Conservation (phyloP, 2,113 vertebrate genomes). For the Otolemur garnettii region DNA sequence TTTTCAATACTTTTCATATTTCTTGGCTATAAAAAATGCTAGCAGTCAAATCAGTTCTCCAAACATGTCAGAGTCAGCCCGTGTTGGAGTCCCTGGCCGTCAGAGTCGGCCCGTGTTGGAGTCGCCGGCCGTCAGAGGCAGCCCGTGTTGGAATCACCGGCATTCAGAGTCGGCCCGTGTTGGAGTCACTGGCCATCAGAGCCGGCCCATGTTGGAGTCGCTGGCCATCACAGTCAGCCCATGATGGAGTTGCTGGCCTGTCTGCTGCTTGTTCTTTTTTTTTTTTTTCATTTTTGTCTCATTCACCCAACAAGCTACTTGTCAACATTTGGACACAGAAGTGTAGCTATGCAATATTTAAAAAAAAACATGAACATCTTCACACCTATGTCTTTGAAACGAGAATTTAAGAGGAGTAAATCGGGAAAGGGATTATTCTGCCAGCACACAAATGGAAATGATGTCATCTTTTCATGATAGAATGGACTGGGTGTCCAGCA, state of each 20-base stretch:
- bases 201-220: too few species aligned
- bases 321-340: neutral
- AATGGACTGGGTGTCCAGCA: neutral
- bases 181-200: too few species aligned
- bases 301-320: too few species aligned
- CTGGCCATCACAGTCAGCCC: too few species aligned
- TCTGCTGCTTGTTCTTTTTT: neutral
- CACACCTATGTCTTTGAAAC: neutral
- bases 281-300: neutral
- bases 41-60: neutral
- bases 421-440: neutral
- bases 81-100: neutral
- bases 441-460: neutral
- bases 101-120: neutral
- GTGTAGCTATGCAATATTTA: neutral
- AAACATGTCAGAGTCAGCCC: accelerated
- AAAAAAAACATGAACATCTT: neutral
- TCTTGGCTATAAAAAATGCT: neutral
- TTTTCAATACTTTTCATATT: neutral
- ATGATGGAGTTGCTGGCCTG: neutral
- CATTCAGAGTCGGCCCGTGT: too few species aligned
- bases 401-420: neutral
- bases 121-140: neutral
- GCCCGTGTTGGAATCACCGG: neutral
- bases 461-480: neutral